Evolutionary conservation across 2,888 invertebrate species (phyloP).

Genomic region (Uloborus plumipes): DNA sequence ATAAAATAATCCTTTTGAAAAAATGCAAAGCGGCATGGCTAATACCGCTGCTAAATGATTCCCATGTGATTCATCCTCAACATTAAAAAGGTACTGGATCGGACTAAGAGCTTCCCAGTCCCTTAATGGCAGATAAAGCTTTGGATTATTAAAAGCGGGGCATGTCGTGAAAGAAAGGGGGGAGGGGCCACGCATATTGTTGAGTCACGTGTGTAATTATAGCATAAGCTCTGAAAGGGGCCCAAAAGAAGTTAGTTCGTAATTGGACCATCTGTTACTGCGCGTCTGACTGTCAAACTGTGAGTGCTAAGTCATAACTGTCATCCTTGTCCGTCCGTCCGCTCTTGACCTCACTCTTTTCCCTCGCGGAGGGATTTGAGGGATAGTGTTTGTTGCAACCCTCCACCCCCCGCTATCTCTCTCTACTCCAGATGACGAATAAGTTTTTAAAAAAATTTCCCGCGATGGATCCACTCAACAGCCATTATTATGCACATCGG

Average conservation of each 20-base stretch:
- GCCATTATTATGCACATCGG: too few relatives aligned
- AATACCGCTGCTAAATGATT: too few relatives aligned
- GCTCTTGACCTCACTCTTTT: slow-evolving; percentile 8
- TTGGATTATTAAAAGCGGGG: slow-evolving; percentile 33
- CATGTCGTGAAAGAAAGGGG: slow-evolving; percentile 1
- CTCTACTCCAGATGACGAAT: too few relatives aligned
- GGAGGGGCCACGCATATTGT: slow-evolving; percentile 8
- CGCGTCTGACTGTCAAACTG: background rate
- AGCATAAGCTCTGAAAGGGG: slow-evolving; percentile 18
- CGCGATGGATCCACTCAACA: too few relatives aligned
- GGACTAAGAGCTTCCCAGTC: slow-evolving; percentile 7
- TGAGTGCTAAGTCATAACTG: slow-evolving; percentile 1
- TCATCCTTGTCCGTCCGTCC: background rate
- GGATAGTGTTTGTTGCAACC: too few relatives aligned
- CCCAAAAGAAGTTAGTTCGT: slow-evolving; percentile 6
- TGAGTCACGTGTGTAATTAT: slow-evolving; percentile 44
- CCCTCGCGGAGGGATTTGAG: too few relatives aligned
- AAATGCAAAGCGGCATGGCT: too few relatives aligned
- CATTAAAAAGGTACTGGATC: slow-evolving; percentile 1
- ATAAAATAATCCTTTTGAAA: too few relatives aligned
- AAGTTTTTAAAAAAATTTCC: too few relatives aligned
- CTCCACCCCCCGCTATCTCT: too few relatives aligned
- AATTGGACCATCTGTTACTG: slow-evolving; percentile 46
- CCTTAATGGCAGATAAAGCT: slow-evolving; percentile 8
- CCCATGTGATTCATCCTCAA: slow-evolving; percentile 11